Base-by-base conservation (phyloP, 2,797 vertebrate genomes). In the Falco peregrinus region DNA sequence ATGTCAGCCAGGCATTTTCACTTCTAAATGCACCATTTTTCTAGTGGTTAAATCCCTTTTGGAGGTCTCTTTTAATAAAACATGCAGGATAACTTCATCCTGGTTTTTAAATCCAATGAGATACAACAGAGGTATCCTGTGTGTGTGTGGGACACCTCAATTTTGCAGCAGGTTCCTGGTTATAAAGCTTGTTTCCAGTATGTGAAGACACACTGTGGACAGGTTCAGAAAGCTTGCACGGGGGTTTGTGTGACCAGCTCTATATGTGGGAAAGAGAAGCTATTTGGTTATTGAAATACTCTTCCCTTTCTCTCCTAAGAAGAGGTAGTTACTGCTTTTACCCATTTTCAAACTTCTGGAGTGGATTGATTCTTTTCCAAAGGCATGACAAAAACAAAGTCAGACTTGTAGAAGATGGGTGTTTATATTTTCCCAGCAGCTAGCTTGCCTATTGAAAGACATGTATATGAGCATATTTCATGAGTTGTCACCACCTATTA, bases 51-150 rank as follows among this genome's bases (percentile, higher is more conserved):
- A 60, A 35, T 63, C 20, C 12, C 19, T 89, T 67, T 48, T 13
- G 16, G 53, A 67, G 53, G 24, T 64, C 39, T 53, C 39, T 73
- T 68, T 28, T 47, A 56, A 17, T 77, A 60, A 68, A 69, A 45
- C 0, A 1, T 2, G 16, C 1, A 6, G 33, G 37, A 7, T 43
- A 60, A 39, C 20, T 61, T 81, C 14, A 39, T n/a, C 16, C 5
- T 4, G 81, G 18, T 2, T 78, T 81, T 84, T 59, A 73, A 88
- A 84, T 59, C 60, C 33, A 24, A 1, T 7, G 0, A 24, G 25
- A 8, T 5, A 31, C 5, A 12, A 16, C 24, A 39, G 37, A 25
- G 70, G 28, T 37, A 39, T 39, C 63, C 9, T 63, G 1, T 45
- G 16, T 3, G 2, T 65, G 43, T 35, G 15, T n/a, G 79, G 25